A percentile compares a stretch with the other conserved stretches of the same genome.
Conservation (phyloP, 2,888 invertebrate genomes). For the Ceramica pisi region DNA sequence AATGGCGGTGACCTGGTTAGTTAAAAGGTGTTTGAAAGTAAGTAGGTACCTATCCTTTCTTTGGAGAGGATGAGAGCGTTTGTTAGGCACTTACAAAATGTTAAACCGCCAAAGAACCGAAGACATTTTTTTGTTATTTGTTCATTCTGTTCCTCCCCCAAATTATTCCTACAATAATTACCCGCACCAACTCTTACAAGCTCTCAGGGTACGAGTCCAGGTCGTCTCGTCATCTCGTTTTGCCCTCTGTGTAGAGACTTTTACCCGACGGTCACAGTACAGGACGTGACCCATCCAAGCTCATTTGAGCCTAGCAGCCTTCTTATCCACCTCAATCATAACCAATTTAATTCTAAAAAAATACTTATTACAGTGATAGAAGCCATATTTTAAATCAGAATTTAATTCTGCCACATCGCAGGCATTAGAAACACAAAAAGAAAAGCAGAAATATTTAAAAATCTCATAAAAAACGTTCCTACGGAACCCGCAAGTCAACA, state of each 20-base stretch:
- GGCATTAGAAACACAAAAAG: neutral
- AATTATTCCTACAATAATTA: no score
- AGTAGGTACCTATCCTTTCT: conserved; percentile 10
- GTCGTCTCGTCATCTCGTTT: no score
- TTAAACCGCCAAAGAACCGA: neutral
- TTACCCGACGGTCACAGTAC: no score
- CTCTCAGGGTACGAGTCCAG: no score
- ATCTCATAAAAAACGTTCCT: neutral
- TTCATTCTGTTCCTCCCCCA: no score
- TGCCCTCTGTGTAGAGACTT: no score
- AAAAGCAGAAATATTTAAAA: neutral
- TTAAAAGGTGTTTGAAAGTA: conserved; percentile 33
- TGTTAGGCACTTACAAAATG: neutral
- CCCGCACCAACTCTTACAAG: no score
- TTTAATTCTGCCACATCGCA: neutral
- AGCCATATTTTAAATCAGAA: neutral
- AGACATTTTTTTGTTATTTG: neutral
- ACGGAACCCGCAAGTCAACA: neutral
- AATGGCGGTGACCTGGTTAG: conserved; percentile 44
- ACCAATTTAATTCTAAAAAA: no score
- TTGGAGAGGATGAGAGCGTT: neutral
- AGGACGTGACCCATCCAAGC: no score
- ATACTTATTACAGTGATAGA: no score
- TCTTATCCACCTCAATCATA: no score
- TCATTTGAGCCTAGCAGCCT: no score